A percentile compares a stretch with the other conserved stretches of the same genome.
Conservation (phyloP, 2,113 vertebrate genomes). For the Odocoileus hemionus region DNA sequence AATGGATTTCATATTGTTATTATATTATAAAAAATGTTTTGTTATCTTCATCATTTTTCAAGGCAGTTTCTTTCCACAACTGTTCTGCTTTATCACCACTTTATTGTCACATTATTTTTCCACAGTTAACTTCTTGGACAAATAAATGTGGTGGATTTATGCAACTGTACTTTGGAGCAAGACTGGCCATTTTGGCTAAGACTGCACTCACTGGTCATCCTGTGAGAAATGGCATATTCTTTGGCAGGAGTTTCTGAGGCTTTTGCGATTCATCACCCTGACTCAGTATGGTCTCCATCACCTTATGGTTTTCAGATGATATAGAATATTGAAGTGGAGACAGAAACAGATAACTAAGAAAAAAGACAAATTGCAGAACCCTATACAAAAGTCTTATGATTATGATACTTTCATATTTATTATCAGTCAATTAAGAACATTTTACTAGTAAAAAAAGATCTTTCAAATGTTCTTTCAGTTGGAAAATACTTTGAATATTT, state of each 20-base stretch:
- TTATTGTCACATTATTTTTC: conserved; percentile 45
- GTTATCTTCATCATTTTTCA: conserved; percentile 22
- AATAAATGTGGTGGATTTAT: conserved; percentile 50
- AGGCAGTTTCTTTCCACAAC: neutral
- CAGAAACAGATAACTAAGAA: neutral
- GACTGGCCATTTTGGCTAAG: neutral
- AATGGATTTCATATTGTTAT: neutral
- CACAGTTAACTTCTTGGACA: conserved; percentile 43
- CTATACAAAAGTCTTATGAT: neutral
- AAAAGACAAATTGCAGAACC: neutral
- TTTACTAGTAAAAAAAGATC: neutral
- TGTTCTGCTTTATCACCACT: conserved; percentile 3
- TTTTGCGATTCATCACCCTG: neutral
- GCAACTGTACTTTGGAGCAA: conserved; percentile 35
- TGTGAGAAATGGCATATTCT: conserved; percentile 12
- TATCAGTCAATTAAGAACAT: neutral
- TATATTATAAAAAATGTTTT: neutral
- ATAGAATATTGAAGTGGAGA: neutral
- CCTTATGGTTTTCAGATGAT: neutral
- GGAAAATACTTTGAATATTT: conserved; percentile 4
- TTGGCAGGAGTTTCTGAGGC: neutral
- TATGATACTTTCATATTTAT: neutral
- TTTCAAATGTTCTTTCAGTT: neutral
- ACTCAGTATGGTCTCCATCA: conserved; percentile 30
- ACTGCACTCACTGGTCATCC: neutral